Evolutionary conservation across 2,113 vertebrate genomes (phyloP).

Genomic region (Tursiops truncatus): DNA sequence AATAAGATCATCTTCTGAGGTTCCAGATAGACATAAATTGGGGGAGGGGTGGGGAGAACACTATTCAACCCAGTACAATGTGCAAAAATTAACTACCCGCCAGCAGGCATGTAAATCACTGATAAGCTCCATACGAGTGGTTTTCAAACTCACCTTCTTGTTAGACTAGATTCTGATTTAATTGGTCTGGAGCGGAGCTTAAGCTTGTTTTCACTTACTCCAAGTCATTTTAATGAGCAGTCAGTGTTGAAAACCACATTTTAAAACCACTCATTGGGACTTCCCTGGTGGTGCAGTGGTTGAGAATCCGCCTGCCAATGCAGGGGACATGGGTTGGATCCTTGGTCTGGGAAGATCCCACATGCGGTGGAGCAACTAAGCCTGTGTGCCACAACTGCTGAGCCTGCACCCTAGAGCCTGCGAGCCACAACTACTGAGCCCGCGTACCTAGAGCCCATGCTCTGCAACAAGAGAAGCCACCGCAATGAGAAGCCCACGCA

Average conservation of each 20-base stretch:
- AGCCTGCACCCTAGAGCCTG: too few species aligned
- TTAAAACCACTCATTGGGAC: background rate
- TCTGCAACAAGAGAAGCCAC: too few species aligned
- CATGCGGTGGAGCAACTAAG: too few species aligned
- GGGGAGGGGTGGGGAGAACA: too few species aligned
- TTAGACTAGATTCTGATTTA: background rate
- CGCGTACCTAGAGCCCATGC: too few species aligned
- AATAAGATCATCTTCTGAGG: background rate
- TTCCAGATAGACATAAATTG: background rate
- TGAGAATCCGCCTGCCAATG: too few species aligned
- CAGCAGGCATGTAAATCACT: background rate
- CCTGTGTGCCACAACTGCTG: too few species aligned
- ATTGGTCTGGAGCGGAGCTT: background rate
- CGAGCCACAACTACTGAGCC: too few species aligned
- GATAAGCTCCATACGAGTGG: rapidly evolving
- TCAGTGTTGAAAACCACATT: background rate
- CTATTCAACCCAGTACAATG: background rate
- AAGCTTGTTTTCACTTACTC: background rate
- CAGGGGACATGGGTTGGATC: too few species aligned
- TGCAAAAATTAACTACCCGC: background rate
- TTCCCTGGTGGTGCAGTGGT: too few species aligned
- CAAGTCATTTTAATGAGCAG: background rate
- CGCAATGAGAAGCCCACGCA: too few species aligned
- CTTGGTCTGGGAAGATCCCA: too few species aligned
- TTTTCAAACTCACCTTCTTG: background rate